Percentiles rank a stretch among this genome's conserved stretches.
These are phyloP conservation scores for Bubo bubo DNA, from an alignment of 2,113 vertebrate genomes.

Conservation along the genomic window DNA sequence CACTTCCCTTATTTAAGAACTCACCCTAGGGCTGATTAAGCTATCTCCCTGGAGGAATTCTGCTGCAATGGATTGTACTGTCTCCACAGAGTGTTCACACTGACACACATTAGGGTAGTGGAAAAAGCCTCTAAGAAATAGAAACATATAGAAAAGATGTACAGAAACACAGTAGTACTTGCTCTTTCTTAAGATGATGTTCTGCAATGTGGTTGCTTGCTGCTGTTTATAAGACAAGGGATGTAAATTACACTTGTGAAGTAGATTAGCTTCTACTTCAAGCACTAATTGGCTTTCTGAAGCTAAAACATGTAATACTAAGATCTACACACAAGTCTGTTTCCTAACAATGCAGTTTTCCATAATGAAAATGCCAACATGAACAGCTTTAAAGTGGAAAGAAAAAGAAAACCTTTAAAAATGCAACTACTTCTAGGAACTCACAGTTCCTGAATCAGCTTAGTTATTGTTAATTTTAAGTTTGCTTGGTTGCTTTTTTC, in stretches of 20 bases:
- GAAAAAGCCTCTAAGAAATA: neutral
- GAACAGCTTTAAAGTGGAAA: neutral
- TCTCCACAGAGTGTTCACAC: neutral
- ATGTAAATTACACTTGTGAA: neutral
- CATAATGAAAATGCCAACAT: neutral
- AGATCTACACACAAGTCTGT: neutral
- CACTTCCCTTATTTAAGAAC: neutral
- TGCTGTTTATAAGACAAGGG: neutral
- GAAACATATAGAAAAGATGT: neutral
- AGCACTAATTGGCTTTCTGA: constrained; percentile 18
- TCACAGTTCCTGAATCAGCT: neutral
- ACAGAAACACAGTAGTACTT: neutral
- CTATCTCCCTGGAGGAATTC: neutral
- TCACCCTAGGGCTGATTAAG: neutral
- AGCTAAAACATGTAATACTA: neutral
- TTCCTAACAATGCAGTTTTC: neutral
- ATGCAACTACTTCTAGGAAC: neutral
- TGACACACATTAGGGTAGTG: neutral
- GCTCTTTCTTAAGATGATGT: neutral
- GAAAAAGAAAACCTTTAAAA: neutral
- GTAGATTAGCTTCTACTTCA: neutral
- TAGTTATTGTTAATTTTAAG: neutral
- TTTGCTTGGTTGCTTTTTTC: neutral
- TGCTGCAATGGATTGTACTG: neutral
- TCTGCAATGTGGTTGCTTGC: neutral